phyloP scores from a whole-genome alignment of 2,797 vertebrate species.

The Eupleurogrammus muticus region DNA sequence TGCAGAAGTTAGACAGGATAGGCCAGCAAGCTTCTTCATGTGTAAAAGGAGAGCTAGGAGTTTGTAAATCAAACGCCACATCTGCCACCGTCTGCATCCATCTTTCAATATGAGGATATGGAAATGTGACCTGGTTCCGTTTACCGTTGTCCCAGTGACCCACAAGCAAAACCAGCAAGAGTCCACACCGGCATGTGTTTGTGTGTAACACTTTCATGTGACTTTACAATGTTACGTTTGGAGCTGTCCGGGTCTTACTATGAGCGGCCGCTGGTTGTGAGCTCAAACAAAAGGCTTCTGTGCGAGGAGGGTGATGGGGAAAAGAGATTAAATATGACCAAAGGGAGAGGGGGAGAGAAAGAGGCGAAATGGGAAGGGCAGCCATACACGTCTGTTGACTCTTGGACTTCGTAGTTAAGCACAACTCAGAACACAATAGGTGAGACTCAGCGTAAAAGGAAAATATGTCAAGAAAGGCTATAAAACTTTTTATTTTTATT shows the following conservation, averaged over 20 bases:
- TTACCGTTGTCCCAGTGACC: slow-evolving; percentile 54
- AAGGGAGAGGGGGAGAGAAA: too few relatives aligned
- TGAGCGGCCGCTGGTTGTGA: slow-evolving; percentile 47
- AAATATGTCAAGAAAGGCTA: neutral
- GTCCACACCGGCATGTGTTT: slow-evolving; percentile 17
- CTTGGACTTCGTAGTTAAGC: slow-evolving; percentile 34
- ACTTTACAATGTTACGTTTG: slow-evolving; percentile 42
- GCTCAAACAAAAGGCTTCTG: slow-evolving; percentile 73
- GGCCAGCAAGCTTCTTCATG: neutral
- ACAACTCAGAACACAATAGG: slow-evolving; percentile 18
- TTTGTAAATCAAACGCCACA: slow-evolving; percentile 23
- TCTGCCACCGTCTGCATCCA: slow-evolving; percentile 18
- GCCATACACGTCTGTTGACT: slow-evolving; percentile 13
- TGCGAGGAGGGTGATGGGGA: slow-evolving; percentile 49
- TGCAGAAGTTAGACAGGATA: slow-evolving; percentile 6
- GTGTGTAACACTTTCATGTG: slow-evolving; percentile 12
- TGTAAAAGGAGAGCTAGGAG: neutral
- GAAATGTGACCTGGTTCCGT: slow-evolving; percentile 51
- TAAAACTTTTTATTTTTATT: neutral
- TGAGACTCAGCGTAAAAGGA: neutral
- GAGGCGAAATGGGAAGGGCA: slow-evolving; percentile 18
- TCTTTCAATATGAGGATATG: slow-evolving; percentile 15
- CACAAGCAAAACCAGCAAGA: slow-evolving; percentile 35
- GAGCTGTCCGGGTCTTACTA: slow-evolving; percentile 41
- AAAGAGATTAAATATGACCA: slow-evolving; percentile 43